Percentiles rank a stretch among this genome's conserved stretches.
These are phyloP conservation scores for Prosopocoilus inquinatus DNA, from an alignment of 2,888 invertebrate species.

Conservation along the genomic window DNA sequence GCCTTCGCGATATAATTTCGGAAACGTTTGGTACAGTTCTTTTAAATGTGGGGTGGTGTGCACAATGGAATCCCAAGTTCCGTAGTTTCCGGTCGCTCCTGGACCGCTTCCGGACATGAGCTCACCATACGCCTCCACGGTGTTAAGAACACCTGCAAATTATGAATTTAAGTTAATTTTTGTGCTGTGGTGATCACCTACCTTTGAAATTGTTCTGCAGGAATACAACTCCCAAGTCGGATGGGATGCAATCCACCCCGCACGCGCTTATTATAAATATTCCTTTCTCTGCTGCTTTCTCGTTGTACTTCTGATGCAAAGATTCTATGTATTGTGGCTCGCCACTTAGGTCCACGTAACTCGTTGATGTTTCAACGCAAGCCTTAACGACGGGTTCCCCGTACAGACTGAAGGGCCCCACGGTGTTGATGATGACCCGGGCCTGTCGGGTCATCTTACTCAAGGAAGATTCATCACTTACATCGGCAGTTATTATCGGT, in stretches of 20 bases:
- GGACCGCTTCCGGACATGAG: conserved; percentile 33
- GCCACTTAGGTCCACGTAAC: conserved; percentile 91
- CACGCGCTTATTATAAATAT: conserved; percentile 87
- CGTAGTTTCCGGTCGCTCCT: conserved; percentile 65
- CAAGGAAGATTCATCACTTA: conserved; percentile 70
- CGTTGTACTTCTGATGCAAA: conserved; percentile 71
- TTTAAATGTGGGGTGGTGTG: conserved; percentile 66
- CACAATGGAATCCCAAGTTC: conserved; percentile 87
- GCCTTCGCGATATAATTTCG: conserved; percentile 64
- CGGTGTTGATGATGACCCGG: conserved; percentile 83
- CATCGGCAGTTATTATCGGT: conserved; percentile 75
- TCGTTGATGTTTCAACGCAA: conserved; percentile 71
- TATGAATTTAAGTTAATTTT: no score
- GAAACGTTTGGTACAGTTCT: conserved; percentile 65
- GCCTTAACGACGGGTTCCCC: conserved; percentile 90
- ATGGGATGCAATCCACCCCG: conserved; percentile 90
- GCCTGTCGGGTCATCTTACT: conserved; percentile 76
- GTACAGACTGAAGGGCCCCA: conserved; percentile 85
- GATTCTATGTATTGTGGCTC: conserved; percentile 67
- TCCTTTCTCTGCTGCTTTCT: conserved; percentile 70
- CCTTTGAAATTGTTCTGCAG: conserved; percentile 76
- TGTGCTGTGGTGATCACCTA: no score
- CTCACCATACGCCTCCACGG: conserved; percentile 68
- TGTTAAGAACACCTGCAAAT: conserved; percentile 68
- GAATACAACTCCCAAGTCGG: conserved; percentile 82